Base-by-base conservation (phyloP, 2,797 vertebrate genomes). In the Buphagus erythrorhynchus region DNA sequence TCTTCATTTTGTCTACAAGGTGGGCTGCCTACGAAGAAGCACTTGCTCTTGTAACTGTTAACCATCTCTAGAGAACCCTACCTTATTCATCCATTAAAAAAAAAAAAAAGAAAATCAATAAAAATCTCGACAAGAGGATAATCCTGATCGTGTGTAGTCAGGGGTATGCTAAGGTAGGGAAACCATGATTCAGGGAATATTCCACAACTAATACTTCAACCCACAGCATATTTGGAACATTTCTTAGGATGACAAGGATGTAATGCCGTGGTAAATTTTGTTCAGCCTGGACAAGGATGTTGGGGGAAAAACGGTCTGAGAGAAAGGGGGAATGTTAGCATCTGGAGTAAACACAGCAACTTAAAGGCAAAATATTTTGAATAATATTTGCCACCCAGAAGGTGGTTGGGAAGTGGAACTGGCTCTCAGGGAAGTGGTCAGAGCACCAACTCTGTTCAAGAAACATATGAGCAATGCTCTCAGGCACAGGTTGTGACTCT, bases 51-150 rank as follows among this genome's bases (percentile, higher is more conserved):
- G 11, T 13, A 55, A 14, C 19, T 14, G 22, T 20, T 40, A 43
- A 8, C 2, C 1, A 1, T 9, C 61, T 74, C 42, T 38, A 66
- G 29, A 83, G 14, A 88, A 16, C 3, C 1, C 2, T 13, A 28
- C 5, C 1, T n/a, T 59, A 29, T 40, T 10, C 10, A 54, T 11
- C 1, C 5, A 22, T 35, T 26, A 9, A 46, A 51, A 28, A 35
- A 68, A 25, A 59, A 46, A 62, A 69, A 8, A 65, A 36, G 22
- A 49, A 49, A 51, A 29, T 24, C 3, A 59, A 10, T 31, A 21
- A 51, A 20, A 83, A 31, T 42, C 4, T 19, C 33, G 6, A 1
- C 16, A 15, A 40, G 40, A 40, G 15, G 40, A 40, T 40, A 40
- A 40, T 55, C 6, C 2, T 46, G 21, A 31, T n/a, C 45, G 25